These are phyloP conservation scores for Cyanistes caeruleus DNA, from an alignment of 2,113 vertebrate genomes.

Conservation along the genomic window DNA sequence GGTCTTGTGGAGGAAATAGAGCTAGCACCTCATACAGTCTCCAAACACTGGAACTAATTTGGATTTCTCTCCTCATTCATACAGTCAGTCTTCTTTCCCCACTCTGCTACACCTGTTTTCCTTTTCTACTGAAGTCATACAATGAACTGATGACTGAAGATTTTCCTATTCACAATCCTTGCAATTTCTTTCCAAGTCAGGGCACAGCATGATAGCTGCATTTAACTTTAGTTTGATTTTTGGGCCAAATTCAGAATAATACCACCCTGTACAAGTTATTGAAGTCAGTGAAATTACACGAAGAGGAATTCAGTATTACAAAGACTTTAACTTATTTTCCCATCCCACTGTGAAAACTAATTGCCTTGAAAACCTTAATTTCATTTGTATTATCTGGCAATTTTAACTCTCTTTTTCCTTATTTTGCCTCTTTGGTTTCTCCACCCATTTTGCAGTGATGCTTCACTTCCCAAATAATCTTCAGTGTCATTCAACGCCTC, in stretches of 20 bases:
- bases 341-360: not conserved
- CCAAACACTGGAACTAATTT: constrained; percentile 66
- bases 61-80: constrained; percentile 70
- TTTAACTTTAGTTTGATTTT: constrained; percentile 1
- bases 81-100: constrained; percentile 53
- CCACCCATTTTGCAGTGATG: not conserved
- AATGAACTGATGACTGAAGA: constrained; percentile 68
- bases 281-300: not conserved
- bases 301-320: not conserved
- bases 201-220: not conserved
- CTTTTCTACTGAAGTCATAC: constrained; percentile 61
- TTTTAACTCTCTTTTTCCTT: not conserved
- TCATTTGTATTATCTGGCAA: not conserved
- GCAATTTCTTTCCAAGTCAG: constrained; percentile 40
- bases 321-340: not conserved
- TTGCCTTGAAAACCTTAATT: not conserved
- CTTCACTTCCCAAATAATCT: not conserved
- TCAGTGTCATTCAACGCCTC: not conserved
- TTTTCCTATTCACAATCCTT: constrained; percentile 39
- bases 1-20: constrained; percentile 38
- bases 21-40: constrained; percentile 66
- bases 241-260: not conserved
- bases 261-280: not conserved
- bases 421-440: not conserved
- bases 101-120: constrained; percentile 69